These are phyloP conservation scores for Geodia barretti DNA, from an alignment of 37 sponge, comb jelly and placozoan genomes.

Conservation along the genomic window DNA sequence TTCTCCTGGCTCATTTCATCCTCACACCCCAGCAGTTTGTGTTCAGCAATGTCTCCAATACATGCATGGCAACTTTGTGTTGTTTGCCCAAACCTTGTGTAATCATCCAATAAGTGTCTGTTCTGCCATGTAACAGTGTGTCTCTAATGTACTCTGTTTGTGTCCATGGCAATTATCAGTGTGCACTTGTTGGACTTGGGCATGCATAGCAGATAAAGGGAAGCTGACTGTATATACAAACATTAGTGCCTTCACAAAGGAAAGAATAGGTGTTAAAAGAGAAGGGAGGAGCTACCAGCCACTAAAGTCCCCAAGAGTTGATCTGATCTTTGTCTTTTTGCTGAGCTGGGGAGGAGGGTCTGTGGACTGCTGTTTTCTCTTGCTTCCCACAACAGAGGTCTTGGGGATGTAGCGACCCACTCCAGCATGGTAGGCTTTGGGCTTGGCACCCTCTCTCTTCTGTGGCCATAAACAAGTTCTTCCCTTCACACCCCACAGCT, in stretches of 20 bases:
- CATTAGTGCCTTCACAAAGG: too few relatives aligned
- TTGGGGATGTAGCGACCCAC: conserved; percentile 64
- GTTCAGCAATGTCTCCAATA: not conserved
- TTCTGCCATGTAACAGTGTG: not conserved
- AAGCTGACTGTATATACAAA: too few relatives aligned
- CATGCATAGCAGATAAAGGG: too few relatives aligned
- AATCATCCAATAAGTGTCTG: not conserved
- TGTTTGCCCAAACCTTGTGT: not conserved
- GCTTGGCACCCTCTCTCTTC: not conserved
- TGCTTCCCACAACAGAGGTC: not conserved
- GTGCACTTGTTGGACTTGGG: too few relatives aligned
- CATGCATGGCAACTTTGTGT: conserved; percentile 17
- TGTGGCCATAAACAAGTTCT: too few relatives aligned
- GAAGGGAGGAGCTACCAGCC: conserved; percentile 24
- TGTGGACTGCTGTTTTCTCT: not conserved
- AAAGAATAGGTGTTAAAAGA: too few relatives aligned
- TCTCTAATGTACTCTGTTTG: too few relatives aligned
- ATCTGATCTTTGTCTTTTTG: conserved; percentile 1
- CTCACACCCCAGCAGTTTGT: not conserved
- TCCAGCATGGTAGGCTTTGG: conserved; percentile 29
- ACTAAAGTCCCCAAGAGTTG: conserved; percentile 55
- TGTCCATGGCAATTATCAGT: too few relatives aligned
- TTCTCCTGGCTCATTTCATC: not conserved
- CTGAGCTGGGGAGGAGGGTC: not conserved
- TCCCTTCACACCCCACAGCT: too few relatives aligned